A percentile compares a stretch with the other conserved stretches of the same genome.
These are phyloP conservation scores for Shinisaurus crocodilurus DNA, from an alignment of 2,113 vertebrate species.

Conservation along the genomic window DNA sequence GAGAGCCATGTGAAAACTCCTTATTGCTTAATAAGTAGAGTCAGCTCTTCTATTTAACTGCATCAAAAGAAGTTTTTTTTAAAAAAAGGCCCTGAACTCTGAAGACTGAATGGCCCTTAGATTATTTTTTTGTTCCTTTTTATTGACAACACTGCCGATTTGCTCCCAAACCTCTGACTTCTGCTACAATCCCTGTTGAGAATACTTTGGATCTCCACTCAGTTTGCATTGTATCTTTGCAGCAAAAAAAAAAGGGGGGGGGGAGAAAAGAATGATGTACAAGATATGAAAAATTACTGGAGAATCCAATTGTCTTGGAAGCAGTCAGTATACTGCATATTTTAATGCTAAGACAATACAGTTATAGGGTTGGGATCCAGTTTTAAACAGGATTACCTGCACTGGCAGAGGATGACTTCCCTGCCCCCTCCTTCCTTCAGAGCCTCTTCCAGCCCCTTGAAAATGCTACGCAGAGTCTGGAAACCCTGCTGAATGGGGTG, in stretches of 20 bases:
- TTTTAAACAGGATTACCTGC: no score
- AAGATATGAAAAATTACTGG: constrained; percentile 69
- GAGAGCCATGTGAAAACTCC: constrained; percentile 13
- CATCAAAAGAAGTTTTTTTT: constrained; percentile 9
- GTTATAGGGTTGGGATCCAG: neutral
- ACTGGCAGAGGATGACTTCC: no score
- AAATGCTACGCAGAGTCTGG: no score
- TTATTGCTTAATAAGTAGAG: constrained; percentile 7
- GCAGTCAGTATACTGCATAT: neutral
- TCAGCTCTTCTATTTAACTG: constrained; percentile 29
- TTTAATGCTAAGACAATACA: neutral
- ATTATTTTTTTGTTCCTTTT: neutral
- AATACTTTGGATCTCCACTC: constrained; percentile 50
- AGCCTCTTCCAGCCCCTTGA: no score
- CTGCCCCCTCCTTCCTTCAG: no score
- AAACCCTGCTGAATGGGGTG: no score
- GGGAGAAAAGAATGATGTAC: constrained; percentile 41
- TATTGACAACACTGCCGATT: constrained; percentile 29
- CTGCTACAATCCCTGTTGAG: constrained; percentile 29
- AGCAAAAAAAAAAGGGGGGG: constrained; percentile 37
- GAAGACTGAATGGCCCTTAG: neutral
- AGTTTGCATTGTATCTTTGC: constrained; percentile 45
- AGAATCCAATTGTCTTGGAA: constrained; percentile 42
- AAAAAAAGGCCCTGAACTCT: constrained; percentile 11
- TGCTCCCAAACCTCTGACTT: constrained; percentile 20